phyloP scores from a whole-genome alignment of 2,888 invertebrate genomes.

The Acanthosepion pharaonis region DNA sequence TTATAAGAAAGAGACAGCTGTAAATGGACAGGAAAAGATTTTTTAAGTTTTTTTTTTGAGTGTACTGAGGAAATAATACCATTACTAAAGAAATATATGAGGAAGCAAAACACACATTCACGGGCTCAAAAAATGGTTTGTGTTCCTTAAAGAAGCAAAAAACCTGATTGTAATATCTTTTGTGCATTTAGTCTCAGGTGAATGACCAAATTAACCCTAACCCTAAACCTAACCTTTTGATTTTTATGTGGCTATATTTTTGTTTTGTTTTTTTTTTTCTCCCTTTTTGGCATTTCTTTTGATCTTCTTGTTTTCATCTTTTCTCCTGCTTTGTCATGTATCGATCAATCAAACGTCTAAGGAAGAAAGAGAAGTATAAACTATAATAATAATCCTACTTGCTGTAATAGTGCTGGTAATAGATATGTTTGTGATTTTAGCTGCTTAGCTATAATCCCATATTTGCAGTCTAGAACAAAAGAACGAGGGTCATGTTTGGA shows the following conservation, averaged over 20 bases:
- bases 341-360: not conserved
- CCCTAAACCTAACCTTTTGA: not conserved
- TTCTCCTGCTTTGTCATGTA: not conserved
- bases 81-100: too few relatives aligned
- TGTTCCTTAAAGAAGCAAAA: too few relatives aligned
- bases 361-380: not conserved
- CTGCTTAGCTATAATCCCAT: not conserved
- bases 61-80: too few relatives aligned
- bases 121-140: too few relatives aligned
- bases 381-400: not conserved
- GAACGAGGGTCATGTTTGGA: not conserved
- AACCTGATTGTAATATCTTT: not conserved
- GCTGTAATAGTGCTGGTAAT: not conserved
- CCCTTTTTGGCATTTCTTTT: not conserved
- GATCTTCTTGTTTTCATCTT: not conserved
- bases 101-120: too few relatives aligned
- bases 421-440: not conserved
- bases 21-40: too few relatives aligned
- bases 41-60: too few relatives aligned
- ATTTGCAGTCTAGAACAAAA: not conserved
- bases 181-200: constrained; percentile 12
- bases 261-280: not conserved
- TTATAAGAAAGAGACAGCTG: too few relatives aligned
- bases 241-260: not conserved
- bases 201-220: not conserved